Evolutionary conservation across 2,797 vertebrate species (phyloP).

Genomic region (Amblyraja radiata): DNA sequence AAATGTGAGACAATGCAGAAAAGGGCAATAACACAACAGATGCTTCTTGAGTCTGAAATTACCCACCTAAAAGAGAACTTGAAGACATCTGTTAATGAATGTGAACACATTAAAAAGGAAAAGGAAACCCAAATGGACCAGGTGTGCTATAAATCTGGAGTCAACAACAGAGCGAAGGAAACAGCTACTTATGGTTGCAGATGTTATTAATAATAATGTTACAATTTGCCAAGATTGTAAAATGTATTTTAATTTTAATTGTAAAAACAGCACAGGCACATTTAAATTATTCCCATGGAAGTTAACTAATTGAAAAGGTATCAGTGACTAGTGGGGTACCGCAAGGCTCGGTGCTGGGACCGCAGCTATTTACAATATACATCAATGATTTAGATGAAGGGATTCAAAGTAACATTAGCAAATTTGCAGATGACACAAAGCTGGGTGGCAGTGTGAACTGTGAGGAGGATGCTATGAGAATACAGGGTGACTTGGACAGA

Average conservation of each 20-base stretch:
- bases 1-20: slow-evolving; percentile 46
- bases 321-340: background rate
- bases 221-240: background rate
- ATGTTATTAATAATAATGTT: background rate
- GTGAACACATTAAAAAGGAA: slow-evolving; percentile 47
- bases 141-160: slow-evolving; percentile 41
- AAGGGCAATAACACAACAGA: slow-evolving; percentile 46
- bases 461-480: too few relatives aligned
- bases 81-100: slow-evolving; percentile 45
- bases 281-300: background rate
- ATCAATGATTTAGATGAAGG: too few relatives aligned
- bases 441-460: too few relatives aligned
- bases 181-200: background rate
- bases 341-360: too few relatives aligned
- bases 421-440: too few relatives aligned
- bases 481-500: too few relatives aligned
- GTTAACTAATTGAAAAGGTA: background rate
- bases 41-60: slow-evolving; percentile 51
- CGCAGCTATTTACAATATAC: too few relatives aligned
- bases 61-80: slow-evolving; percentile 51
- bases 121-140: slow-evolving; percentile 48
- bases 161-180: background rate
- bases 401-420: too few relatives aligned
- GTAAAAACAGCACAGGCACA: background rate
- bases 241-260: background rate